A percentile compares a stretch with the other conserved stretches of the same genome.
phyloP scores from a whole-genome alignment of 2,888 invertebrate species.

The Athetis lepigone region DNA sequence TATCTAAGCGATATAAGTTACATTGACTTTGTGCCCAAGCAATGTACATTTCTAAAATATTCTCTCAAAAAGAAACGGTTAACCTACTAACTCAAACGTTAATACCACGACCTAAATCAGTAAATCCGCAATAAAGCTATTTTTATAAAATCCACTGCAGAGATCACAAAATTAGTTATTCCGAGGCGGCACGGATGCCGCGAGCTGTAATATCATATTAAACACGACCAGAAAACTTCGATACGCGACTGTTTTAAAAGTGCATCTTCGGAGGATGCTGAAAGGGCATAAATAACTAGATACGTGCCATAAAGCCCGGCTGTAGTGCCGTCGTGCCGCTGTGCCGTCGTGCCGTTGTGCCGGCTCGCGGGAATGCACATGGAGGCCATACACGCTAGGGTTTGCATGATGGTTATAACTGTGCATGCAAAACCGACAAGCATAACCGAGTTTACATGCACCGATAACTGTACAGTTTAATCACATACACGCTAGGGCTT shows the following conservation, averaged over 20 bases:
- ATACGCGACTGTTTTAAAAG: constrained; percentile 47
- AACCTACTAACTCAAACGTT: not conserved
- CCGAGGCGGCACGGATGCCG: constrained; percentile 29
- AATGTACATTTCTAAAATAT: too few species aligned
- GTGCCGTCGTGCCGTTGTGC: constrained; percentile 4
- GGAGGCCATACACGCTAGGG: too few species aligned
- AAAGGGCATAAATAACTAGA: constrained; percentile 60
- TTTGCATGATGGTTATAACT: not conserved
- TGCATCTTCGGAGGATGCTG: constrained; percentile 50
- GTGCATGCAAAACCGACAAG: not conserved
- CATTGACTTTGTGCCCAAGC: too few species aligned
- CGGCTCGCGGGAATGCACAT: constrained; percentile 19
- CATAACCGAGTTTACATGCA: too few species aligned
- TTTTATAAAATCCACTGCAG: constrained; percentile 22
- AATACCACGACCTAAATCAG: constrained; percentile 14
- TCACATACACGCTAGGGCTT: too few species aligned
- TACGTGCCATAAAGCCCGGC: constrained; percentile 41
- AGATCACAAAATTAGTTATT: constrained; percentile 28
- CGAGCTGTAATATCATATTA: constrained; percentile 45
- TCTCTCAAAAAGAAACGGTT: not conserved
- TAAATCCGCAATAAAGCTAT: constrained; percentile 16
- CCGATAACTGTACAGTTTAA: too few species aligned
- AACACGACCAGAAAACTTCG: constrained; percentile 29
- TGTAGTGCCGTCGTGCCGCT: constrained; percentile 6
- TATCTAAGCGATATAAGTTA: too few species aligned